These are phyloP conservation scores for Ambastaia sidthimunki DNA, from an alignment of 2,797 vertebrate species.

Conservation along the genomic window DNA sequence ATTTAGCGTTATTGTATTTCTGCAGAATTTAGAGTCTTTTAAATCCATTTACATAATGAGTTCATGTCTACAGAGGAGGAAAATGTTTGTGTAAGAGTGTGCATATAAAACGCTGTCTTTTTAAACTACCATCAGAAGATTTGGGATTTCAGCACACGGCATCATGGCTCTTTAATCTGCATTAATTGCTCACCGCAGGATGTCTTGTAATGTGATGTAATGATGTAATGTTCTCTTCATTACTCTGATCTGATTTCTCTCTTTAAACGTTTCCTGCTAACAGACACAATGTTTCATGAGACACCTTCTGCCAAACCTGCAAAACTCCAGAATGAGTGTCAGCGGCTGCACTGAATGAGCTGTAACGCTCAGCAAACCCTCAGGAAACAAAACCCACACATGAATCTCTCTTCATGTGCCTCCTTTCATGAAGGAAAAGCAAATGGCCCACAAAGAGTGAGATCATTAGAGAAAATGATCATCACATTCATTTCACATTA, in stretches of 20 bases:
- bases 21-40: background rate
- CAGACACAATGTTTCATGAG: conserved; percentile 34
- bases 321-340: conserved; percentile 19
- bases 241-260: conserved; percentile 38
- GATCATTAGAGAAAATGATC: background rate
- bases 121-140: background rate
- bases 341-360: background rate
- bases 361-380: background rate
- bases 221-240: conserved; percentile 16
- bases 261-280: conserved; percentile 39
- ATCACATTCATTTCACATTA: background rate
- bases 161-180: conserved; percentile 3
- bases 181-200: conserved; percentile 34
- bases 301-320: background rate
- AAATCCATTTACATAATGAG: no score
- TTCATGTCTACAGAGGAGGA: no score
- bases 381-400: background rate
- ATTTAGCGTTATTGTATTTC: background rate
- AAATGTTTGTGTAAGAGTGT: no score
- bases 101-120: no score
- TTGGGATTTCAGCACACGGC: background rate
- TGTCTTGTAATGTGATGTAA: no score
- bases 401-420: background rate
- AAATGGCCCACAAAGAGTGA: background rate
- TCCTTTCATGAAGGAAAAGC: background rate